Base-by-base conservation (phyloP, 2,113 vertebrate species). In the Alosa alosa region DNA sequence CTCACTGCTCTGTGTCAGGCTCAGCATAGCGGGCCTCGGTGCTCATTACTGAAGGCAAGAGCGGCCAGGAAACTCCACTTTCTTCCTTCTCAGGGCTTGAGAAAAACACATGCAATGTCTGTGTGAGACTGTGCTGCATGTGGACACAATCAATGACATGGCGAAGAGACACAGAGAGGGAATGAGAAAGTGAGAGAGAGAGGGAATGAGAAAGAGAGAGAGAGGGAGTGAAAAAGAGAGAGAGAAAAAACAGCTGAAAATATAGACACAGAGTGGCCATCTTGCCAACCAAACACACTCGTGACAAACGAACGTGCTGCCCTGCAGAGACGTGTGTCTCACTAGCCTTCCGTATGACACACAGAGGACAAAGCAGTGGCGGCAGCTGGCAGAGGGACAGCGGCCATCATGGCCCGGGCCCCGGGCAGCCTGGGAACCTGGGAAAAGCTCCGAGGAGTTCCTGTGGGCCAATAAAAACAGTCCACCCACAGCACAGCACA, bases 51-150 rank as follows among this genome's bases (percentile, higher is more conserved):
- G 75, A 52, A 85, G 20, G 55, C 39, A 11, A 45, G 20, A 45
- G 39, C 50, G 31, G 84, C 86, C 84, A 87, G 84, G 84, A 87
- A 87, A 68, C 22, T 86, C 55, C 78, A 83, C 72, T 83, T 36
- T 78, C 72, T 78, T 17, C 86, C 50, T 17, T 44, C 52, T 84
- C 85, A 90, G 84, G 84, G 60, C 81, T 86, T 36, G 31, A 78
- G 72, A 78, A 81, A 87, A 88, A 86, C 87, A 88, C 64, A 81
- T 85, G 87, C 57, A 47, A 82, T 88, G 81, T 36, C 84, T 31
- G 31, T 72, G 64, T 15, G 36, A 78, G 45, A 84, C 87, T 84
- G 57, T 81, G 41, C 82, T 83, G 72, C 83, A 84, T 83, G 81
- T 83, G 86, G 68, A 82, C 57, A 49, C 55, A 86, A 82, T 85